Evolutionary conservation across 2,888 invertebrate genomes (phyloP).

Genomic region (Sesia bembeciformis): DNA sequence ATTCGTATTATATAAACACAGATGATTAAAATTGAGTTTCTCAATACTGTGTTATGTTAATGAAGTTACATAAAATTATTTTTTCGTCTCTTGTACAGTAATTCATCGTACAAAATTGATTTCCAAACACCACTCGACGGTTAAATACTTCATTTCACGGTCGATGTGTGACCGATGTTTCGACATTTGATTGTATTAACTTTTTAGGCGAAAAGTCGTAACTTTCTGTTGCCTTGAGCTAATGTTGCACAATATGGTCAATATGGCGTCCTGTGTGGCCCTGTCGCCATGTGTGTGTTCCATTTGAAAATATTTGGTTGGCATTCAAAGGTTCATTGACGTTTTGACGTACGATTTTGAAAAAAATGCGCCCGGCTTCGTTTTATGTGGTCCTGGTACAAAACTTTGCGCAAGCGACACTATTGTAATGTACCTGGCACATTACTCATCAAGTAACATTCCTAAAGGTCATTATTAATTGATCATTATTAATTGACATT

Average conservation of each 20-base stretch:
- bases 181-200: conserved; percentile 48
- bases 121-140: conserved; percentile 27
- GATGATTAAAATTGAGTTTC: too few species aligned
- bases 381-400: conserved; percentile 1
- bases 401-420: not conserved
- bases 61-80: too few species aligned
- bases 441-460: too few species aligned
- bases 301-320: conserved; percentile 58
- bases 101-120: conserved; percentile 37
- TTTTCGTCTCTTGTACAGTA: too few species aligned
- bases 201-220: conserved; percentile 46
- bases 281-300: conserved; percentile 48
- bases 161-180: conserved; percentile 44
- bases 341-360: conserved; percentile 44
- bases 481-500: too few species aligned
- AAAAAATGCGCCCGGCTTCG: conserved; percentile 41
- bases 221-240: conserved; percentile 35
- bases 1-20: too few species aligned
- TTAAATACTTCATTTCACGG: conserved; percentile 57
- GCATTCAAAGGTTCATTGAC: conserved; percentile 59
- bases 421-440: too few species aligned
- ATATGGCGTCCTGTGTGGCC: conserved; percentile 61
- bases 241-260: conserved; percentile 47
- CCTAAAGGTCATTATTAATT: too few species aligned
- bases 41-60: too few species aligned